phyloP scores from a whole-genome alignment of 2,113 vertebrate genomes.

The Strix aluco region DNA sequence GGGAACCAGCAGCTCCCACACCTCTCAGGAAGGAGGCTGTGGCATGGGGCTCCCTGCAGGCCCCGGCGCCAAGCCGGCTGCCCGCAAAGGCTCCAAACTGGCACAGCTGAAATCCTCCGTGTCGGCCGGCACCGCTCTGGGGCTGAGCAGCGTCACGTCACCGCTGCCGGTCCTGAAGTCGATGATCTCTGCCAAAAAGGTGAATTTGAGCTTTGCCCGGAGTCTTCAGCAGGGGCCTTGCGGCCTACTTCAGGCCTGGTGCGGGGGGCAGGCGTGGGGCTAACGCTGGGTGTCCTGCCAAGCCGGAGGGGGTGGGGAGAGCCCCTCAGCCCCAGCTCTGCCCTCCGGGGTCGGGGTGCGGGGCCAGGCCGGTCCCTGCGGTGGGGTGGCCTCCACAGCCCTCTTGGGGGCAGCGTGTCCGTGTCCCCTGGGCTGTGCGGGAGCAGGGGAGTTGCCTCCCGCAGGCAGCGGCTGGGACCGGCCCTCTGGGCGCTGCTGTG shows the following conservation, averaged over 20 bases:
- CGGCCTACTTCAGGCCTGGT: background rate
- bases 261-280: background rate
- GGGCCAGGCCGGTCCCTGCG: background rate
- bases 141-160: conserved; percentile 77
- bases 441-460: background rate
- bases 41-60: background rate
- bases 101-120: conserved; percentile 71
- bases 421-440: background rate
- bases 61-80: conserved; percentile 32
- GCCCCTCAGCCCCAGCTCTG: background rate
- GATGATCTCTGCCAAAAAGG: conserved; percentile 89
- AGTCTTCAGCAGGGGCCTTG: fast-evolving
- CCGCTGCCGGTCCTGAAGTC: conserved; percentile 88
- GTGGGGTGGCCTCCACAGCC: fast-evolving
- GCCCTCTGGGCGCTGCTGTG: background rate
- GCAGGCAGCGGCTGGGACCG: fast-evolving
- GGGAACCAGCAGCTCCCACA: conserved; percentile 11
- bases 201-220: conserved; percentile 50
- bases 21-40: conserved; percentile 66
- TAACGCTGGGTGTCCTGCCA: background rate
- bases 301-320: background rate
- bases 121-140: conserved; percentile 54
- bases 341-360: fast-evolving
- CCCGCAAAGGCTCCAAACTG: conserved; percentile 57
- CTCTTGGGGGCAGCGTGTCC: fast-evolving